A percentile compares a stretch with the other conserved stretches of the same genome.
phyloP scores from a whole-genome alignment of 2,888 invertebrate species.

The Mylabris sibirica region DNA sequence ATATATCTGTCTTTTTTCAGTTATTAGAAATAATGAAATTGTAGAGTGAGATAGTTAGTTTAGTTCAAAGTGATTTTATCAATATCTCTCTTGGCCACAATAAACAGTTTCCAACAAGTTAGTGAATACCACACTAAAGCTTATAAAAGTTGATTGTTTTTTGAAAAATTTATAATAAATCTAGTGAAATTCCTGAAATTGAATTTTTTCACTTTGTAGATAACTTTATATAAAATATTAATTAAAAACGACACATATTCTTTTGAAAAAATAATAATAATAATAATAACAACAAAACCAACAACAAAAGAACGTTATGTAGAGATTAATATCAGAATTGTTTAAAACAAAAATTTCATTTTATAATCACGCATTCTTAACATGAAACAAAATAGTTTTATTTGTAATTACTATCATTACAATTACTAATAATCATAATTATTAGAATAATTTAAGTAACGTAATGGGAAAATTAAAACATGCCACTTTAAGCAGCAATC shows the following conservation, averaged over 20 bases:
- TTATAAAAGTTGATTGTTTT: too few relatives aligned
- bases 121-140: too few relatives aligned
- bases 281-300: too few relatives aligned
- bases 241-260: neutral
- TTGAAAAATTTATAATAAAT: too few relatives aligned
- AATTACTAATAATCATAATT: neutral
- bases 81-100: too few relatives aligned
- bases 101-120: too few relatives aligned
- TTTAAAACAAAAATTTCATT: neutral
- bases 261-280: too few relatives aligned
- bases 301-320: neutral
- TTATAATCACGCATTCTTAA: neutral
- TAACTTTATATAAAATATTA: constrained; percentile 32
- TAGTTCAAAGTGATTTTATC: too few relatives aligned
- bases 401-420: neutral
- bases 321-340: neutral
- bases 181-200: neutral
- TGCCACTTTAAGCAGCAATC: neutral
- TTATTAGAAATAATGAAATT: too few relatives aligned
- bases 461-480: neutral
- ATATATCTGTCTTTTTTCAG: too few relatives aligned
- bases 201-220: constrained; percentile 16
- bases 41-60: too few relatives aligned
- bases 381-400: neutral
- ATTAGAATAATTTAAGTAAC: neutral